A percentile compares a stretch with the other conserved stretches of the same genome.
Evolutionary conservation across 2,797 vertebrate genomes (phyloP).

Genomic region (Arnoldichthys spilopterus): DNA sequence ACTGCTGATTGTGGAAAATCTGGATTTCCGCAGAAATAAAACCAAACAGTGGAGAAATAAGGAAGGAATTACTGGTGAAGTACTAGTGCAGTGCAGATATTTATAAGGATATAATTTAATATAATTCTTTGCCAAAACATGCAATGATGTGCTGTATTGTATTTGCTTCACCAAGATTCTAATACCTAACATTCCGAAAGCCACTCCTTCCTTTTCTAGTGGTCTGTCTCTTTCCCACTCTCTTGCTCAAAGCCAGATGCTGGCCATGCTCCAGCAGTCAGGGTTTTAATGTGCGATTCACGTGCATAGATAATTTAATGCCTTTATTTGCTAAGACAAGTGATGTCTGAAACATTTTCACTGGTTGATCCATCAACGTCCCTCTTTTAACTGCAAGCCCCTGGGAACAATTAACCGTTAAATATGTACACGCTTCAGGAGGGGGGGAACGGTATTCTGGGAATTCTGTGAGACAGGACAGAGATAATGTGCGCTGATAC

Average conservation of each 20-base stretch:
- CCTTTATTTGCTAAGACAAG: conserved; percentile 55
- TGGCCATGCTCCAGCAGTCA: conserved; percentile 49
- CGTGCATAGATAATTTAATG: conserved; percentile 54
- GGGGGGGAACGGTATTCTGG: conserved; percentile 27
- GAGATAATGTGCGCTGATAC: conserved; percentile 46
- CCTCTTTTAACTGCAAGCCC: conserved; percentile 20
- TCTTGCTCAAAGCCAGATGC: conserved; percentile 1
- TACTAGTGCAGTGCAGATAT: not conserved
- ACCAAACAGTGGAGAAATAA: not conserved
- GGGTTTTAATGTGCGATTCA: conserved; percentile 45
- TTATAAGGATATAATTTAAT: not conserved
- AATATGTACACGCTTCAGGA: conserved; percentile 51
- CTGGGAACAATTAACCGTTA: conserved; percentile 55
- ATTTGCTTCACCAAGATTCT: no score
- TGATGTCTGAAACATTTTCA: conserved; percentile 55
- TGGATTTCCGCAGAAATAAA: not conserved
- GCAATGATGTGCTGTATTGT: not conserved
- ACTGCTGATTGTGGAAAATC: not conserved
- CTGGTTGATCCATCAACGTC: conserved; percentile 57
- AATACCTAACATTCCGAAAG: conserved; percentile 18
- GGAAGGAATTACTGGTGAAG: not conserved
- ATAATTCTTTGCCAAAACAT: not conserved
- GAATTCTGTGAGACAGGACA: conserved; percentile 44
- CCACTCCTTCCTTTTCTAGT: conserved; percentile 20
- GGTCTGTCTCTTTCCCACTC: conserved; percentile 15